Evolutionary conservation across 2,888 invertebrate genomes (phyloP).

Genomic region (Auanema freiburgensis): DNA sequence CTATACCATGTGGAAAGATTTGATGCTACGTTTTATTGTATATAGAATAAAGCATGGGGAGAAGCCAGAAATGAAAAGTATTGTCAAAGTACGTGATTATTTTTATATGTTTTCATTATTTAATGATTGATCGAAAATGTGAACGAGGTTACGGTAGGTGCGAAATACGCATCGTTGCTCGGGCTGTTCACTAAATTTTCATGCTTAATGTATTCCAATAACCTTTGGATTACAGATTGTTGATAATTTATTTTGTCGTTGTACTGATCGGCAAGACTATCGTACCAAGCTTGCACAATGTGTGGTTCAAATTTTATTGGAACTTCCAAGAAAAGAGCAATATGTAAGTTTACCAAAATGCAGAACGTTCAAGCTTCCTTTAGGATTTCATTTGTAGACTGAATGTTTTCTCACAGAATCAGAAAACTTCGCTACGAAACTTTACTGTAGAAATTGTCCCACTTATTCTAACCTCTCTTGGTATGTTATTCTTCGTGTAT

Average conservation of each 20-base stretch:
- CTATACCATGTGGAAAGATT: constrained; percentile 14
- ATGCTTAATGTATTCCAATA: too few species aligned
- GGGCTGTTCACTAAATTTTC: too few species aligned
- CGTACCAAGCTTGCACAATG: constrained; percentile 66
- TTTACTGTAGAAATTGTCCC: constrained; percentile 17
- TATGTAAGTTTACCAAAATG: constrained; percentile 10
- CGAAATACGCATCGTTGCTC: too few species aligned
- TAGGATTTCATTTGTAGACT: constrained; percentile 19
- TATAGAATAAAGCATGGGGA: constrained; percentile 50
- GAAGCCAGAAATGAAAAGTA: constrained; percentile 3
- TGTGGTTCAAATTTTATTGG: constrained; percentile 64
- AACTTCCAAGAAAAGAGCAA: constrained; percentile 55
- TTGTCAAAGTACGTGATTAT: constrained; percentile 11
- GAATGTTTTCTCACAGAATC: constrained; percentile 10
- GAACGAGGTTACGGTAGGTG: too few species aligned
- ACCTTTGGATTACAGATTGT: constrained; percentile 37
- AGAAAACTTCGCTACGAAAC: neutral
- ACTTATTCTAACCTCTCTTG: constrained; percentile 5
- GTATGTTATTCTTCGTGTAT: constrained; percentile 13
- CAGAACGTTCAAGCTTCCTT: neutral
- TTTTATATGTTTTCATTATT: too few species aligned
- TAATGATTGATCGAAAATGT: too few species aligned
- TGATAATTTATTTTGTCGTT: constrained; percentile 67
- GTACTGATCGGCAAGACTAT: constrained; percentile 68
- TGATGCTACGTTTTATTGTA: constrained; percentile 12